These are phyloP conservation scores for Nomada fabriciana DNA, from an alignment of 2,888 invertebrate species.

Conservation along the genomic window DNA sequence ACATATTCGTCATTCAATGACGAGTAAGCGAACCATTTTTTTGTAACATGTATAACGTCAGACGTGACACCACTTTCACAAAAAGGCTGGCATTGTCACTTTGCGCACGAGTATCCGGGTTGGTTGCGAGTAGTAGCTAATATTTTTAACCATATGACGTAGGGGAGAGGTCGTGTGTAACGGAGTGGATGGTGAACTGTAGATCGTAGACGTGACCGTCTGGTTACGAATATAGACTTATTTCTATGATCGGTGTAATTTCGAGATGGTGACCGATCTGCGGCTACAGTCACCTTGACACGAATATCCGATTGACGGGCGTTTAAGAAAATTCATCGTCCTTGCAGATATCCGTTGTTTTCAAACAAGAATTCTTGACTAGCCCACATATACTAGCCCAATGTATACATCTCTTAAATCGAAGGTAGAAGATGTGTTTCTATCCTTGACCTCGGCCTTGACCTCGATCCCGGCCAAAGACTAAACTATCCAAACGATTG, in stretches of 20 bases:
- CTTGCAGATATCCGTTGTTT: conserved; percentile 7
- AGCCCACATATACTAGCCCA: neutral
- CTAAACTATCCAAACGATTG: conserved; percentile 21
- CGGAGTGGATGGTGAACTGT: conserved; percentile 39
- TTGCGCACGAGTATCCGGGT: conserved; percentile 21
- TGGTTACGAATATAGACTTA: conserved; percentile 64
- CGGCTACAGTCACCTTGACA: conserved; percentile 67
- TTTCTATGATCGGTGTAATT: conserved; percentile 71
- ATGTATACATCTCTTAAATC: neutral
- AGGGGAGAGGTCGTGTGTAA: conserved; percentile 38
- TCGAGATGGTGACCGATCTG: conserved; percentile 54
- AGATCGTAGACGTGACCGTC: conserved; percentile 52
- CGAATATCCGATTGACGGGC: conserved; percentile 45
- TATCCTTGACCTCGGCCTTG: conserved; percentile 22
- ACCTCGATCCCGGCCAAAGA: conserved; percentile 20
- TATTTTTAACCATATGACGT: conserved; percentile 60
- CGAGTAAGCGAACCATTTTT: conserved; percentile 18
- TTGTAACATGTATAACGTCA: neutral
- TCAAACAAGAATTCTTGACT: neutral
- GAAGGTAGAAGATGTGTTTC: neutral
- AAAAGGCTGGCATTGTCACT: conserved; percentile 37
- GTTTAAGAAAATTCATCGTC: conserved; percentile 39
- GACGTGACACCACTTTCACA: conserved; percentile 47
- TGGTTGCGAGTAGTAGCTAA: conserved; percentile 22
- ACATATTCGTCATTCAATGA: conserved; percentile 22